Evolutionary conservation across 2,797 vertebrate species (phyloP).

Genomic region (Hafferia zeledoni): DNA sequence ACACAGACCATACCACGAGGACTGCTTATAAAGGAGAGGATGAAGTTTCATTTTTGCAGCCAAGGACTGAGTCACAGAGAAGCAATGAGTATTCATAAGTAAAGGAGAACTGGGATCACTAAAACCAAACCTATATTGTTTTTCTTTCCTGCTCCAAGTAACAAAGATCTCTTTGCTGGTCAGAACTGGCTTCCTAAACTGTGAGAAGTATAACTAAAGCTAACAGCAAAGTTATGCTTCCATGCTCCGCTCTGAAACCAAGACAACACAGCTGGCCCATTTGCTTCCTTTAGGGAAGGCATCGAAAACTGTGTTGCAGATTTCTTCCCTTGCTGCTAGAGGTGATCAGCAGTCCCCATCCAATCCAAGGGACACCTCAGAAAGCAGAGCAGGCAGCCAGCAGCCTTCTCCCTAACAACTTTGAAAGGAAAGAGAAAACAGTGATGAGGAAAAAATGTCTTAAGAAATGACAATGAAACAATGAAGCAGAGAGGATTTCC

Average conservation of each 20-base stretch:
- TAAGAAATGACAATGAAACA: not conserved
- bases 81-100: not conserved
- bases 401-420: not conserved
- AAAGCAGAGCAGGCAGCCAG: not conserved
- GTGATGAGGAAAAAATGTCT: not conserved
- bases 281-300: not conserved
- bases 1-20: not conserved
- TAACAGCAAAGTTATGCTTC: not conserved
- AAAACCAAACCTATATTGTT: not conserved
- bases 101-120: not conserved
- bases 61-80: not conserved
- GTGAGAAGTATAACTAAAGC: not conserved
- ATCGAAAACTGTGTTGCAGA: not conserved
- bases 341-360: not conserved
- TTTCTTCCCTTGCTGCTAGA: not conserved
- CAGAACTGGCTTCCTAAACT: not conserved
- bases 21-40: not conserved
- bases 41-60: not conserved
- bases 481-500: not conserved
- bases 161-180: not conserved
- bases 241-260: not conserved
- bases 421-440: not conserved
- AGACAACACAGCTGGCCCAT: not conserved
- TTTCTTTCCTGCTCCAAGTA: not conserved
- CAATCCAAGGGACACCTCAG: not conserved